Evolutionary conservation across 53 echinoderm and acorn worm species (phyloP).

Genomic region (Patiria pectinifera): DNA sequence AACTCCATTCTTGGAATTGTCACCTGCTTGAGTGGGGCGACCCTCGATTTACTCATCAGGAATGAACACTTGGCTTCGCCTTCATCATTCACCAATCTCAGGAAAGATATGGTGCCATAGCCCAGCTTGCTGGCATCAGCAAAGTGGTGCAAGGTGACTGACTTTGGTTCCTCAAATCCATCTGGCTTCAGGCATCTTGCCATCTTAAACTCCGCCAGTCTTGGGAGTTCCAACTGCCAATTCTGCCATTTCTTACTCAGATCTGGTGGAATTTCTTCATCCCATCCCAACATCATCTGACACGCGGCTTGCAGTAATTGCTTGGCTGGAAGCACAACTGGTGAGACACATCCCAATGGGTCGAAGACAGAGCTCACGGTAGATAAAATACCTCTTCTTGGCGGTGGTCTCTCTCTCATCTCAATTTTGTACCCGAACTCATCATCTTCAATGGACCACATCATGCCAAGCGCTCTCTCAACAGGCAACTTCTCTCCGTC

Average conservation of each 20-base stretch:
- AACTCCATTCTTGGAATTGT: constrained; percentile 58
- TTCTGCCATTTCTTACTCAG: background rate
- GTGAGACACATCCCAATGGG: constrained; percentile 47
- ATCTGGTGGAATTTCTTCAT: constrained; percentile 31
- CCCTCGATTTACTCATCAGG: constrained; percentile 15
- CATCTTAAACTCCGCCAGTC: constrained; percentile 34
- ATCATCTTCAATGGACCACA: constrained; percentile 53
- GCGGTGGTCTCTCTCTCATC: background rate
- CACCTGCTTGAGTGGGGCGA: constrained; percentile 52
- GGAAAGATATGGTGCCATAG: constrained; percentile 63
- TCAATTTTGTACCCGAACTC: constrained; percentile 34
- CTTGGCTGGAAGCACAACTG: constrained; percentile 47
- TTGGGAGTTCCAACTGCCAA: constrained; percentile 46
- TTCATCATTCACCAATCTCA: constrained; percentile 22
- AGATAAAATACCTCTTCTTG: constrained; percentile 49
- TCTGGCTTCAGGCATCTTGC: constrained; percentile 46
- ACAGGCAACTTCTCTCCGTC: background rate
- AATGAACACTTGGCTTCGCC: constrained; percentile 30
- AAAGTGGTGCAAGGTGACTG: constrained; percentile 54
- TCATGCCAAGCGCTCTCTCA: constrained; percentile 28
- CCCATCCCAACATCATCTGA: constrained; percentile 27
- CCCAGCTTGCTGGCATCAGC: constrained; percentile 52
- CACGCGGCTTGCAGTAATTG: constrained; percentile 54
- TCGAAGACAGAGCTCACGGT: constrained; percentile 54
- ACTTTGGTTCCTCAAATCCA: constrained; percentile 5